phyloP scores from a whole-genome alignment of 2,797 vertebrate species.

The Microcaecilia unicolor region DNA sequence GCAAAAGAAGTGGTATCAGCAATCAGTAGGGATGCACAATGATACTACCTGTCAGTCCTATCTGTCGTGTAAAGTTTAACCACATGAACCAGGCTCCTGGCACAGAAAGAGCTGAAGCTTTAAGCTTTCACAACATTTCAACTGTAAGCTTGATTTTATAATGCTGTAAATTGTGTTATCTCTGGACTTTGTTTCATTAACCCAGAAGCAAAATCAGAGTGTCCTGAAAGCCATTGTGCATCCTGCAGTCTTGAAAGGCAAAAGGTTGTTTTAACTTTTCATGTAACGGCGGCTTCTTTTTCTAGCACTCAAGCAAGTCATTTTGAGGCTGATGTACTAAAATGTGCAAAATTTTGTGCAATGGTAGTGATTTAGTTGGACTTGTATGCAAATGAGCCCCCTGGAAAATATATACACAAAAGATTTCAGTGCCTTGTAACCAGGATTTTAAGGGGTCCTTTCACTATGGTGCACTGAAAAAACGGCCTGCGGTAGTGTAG shows the following conservation, averaged over 20 bases:
- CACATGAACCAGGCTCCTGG: constrained; percentile 60
- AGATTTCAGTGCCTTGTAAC: too few species aligned
- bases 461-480: too few species aligned
- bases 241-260: constrained; percentile 34
- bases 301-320: too few species aligned
- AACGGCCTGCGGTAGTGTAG: too few species aligned
- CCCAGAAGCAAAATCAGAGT: constrained; percentile 35
- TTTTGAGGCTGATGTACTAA: too few species aligned
- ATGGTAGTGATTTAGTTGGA: too few species aligned
- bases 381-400: too few species aligned
- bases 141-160: constrained; percentile 63
- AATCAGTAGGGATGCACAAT: constrained; percentile 19
- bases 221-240: constrained; percentile 32
- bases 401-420: too few species aligned
- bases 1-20: constrained; percentile 39
- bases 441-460: too few species aligned
- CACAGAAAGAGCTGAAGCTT: constrained; percentile 45
- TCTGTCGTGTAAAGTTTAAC: constrained; percentile 58
- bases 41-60: constrained; percentile 31
- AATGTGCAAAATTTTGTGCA: too few species aligned
- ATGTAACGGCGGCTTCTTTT: too few species aligned
- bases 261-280: too few species aligned
- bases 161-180: constrained; percentile 63
- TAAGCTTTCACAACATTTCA: constrained; percentile 53
- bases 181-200: constrained; percentile 58